Evolutionary conservation across 1,140 invertebrate genomes (phyloP).

Genomic region (Drosophila dunni): DNA sequence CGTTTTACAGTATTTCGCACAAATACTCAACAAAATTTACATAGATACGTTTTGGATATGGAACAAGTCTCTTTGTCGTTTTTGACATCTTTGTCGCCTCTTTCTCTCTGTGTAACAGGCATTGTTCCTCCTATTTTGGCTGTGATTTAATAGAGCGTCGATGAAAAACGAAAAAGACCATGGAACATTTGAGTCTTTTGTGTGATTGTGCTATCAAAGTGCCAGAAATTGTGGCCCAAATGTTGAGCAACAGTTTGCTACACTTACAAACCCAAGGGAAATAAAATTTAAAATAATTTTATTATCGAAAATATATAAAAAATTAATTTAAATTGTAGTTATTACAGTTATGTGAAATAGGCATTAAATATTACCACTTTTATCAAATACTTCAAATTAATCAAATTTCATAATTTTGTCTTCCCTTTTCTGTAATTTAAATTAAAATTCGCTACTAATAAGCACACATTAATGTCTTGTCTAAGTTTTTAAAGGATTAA

Average conservation of each 20-base stretch:
- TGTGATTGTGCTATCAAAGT: constrained; percentile 5
- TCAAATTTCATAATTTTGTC: too few relatives aligned
- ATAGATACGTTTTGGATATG: constrained; percentile 27
- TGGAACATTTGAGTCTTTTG: constrained; percentile 12
- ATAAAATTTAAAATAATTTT: not conserved
- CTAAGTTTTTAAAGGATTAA: too few relatives aligned
- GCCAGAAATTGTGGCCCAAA: not conserved
- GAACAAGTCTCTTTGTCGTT: constrained; percentile 5
- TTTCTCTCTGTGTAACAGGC: constrained; percentile 4
- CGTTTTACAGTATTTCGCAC: constrained; percentile 40
- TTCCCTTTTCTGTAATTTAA: not conserved
- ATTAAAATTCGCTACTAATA: not conserved
- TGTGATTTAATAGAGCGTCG: constrained; percentile 42
- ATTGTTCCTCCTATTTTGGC: constrained; percentile 15
- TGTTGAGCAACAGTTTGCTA: constrained; percentile 23
- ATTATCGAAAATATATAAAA: not conserved
- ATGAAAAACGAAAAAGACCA: constrained; percentile 14
- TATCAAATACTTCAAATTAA: too few relatives aligned
- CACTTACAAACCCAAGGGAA: constrained; percentile 11
- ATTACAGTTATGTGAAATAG: too few relatives aligned
- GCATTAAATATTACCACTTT: too few relatives aligned
- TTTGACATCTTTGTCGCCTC: constrained; percentile 14
- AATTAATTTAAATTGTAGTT: not conserved
- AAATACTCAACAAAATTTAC: constrained; percentile 28
- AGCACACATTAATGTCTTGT: too few relatives aligned